These are phyloP conservation scores for Darwinula stevensoni DNA, from an alignment of 2,888 invertebrate genomes.

Conservation along the genomic window DNA sequence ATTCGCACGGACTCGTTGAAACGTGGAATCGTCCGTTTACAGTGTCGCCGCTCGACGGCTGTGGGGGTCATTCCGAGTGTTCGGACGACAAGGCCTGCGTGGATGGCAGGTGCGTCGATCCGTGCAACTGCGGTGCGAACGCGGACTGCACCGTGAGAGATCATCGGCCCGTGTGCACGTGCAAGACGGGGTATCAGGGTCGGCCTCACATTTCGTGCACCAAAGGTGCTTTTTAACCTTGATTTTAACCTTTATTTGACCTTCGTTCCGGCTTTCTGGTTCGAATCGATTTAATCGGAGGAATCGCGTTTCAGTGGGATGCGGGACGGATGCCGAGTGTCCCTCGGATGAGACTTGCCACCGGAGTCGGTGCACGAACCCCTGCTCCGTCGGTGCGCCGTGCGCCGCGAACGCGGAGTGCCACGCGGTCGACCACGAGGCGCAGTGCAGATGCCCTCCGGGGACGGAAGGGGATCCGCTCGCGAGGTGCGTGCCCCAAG, in stretches of 20 bases:
- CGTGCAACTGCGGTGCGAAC: constrained; percentile 47
- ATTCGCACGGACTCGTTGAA: too few species aligned
- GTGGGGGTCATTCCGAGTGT: constrained; percentile 12
- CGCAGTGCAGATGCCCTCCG: constrained; percentile 35
- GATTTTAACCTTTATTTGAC: too few species aligned
- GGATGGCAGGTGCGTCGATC: constrained; percentile 21
- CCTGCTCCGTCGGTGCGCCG: constrained; percentile 10
- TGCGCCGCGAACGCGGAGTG: constrained; percentile 12
- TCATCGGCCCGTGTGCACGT: constrained; percentile 32
- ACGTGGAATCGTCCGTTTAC: too few species aligned
- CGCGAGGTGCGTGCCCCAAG: constrained; percentile 28
- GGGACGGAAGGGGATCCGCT: constrained; percentile 61
- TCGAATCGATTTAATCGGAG: too few species aligned
- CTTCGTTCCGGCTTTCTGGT: too few species aligned
- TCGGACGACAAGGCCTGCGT: constrained; percentile 11
- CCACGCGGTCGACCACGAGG: constrained; percentile 9
- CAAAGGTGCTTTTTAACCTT: too few species aligned
- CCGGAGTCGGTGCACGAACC: constrained; percentile 12
- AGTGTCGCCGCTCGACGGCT: too few species aligned
- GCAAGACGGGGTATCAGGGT: constrained; percentile 37
- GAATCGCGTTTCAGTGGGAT: constrained; percentile 20
- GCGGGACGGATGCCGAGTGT: constrained; percentile 11
- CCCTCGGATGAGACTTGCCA: constrained; percentile 12
- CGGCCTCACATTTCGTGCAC: constrained; percentile 37
- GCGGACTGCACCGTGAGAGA: constrained; percentile 21